Conservation (phyloP, 2,888 invertebrate genomes). For the Cryptops parisi region DNA sequence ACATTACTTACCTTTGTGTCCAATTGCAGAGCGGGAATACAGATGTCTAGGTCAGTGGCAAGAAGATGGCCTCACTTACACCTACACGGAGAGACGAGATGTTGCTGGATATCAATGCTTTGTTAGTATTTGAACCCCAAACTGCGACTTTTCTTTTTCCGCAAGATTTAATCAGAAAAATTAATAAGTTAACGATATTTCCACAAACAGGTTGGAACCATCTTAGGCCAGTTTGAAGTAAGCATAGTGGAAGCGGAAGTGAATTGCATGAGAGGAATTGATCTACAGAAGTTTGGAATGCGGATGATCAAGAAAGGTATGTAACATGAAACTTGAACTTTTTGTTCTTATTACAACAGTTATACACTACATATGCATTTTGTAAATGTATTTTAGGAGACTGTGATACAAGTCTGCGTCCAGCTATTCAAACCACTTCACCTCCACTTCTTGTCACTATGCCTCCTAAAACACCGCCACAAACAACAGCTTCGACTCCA, state of each 20-base stretch:
- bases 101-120: slow-evolving; percentile 48
- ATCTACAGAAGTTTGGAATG: slow-evolving; percentile 46
- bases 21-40: slow-evolving; percentile 43
- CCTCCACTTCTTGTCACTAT: no score
- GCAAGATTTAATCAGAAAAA: not conserved
- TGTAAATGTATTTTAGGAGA: no score
- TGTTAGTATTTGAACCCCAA: slow-evolving; percentile 39
- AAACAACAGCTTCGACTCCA: no score
- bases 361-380: no score
- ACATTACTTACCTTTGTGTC: slow-evolving; percentile 2
- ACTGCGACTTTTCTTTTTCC: not conserved
- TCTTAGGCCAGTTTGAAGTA: slow-evolving; percentile 41
- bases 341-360: no score
- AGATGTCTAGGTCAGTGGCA: slow-evolving; percentile 51
- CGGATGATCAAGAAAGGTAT: slow-evolving; percentile 35
- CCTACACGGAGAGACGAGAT: slow-evolving; percentile 48
- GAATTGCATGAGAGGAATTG: slow-evolving; percentile 44
- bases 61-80: slow-evolving; percentile 45
- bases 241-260: slow-evolving; percentile 52
- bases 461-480: no score
- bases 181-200: no score
- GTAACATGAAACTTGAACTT: no score
- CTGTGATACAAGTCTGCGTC: no score
- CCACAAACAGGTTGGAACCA: slow-evolving; percentile 35
- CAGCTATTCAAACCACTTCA: no score